A percentile compares a stretch with the other conserved stretches of the same genome.
Evolutionary conservation across 2,797 vertebrate genomes (phyloP).

Genomic region (Parotocinclus haroldoi): DNA sequence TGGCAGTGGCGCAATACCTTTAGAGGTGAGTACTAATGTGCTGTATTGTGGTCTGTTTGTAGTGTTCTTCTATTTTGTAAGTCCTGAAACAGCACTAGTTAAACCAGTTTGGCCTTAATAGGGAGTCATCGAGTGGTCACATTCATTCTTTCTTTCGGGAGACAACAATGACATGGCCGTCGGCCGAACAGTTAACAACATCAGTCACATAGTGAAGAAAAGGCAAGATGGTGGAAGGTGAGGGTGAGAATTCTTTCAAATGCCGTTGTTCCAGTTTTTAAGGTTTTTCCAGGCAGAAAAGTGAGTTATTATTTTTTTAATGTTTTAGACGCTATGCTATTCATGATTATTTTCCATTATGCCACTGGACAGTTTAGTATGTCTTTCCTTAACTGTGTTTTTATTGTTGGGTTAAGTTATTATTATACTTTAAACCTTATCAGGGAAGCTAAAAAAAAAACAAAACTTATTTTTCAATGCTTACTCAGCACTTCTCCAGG

Average conservation of each 20-base stretch:
- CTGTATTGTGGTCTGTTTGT: background rate
- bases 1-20: slow-evolving; percentile 91
- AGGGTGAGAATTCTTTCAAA: slow-evolving; percentile 35
- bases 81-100: background rate
- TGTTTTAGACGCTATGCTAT: too few species aligned
- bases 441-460: too few species aligned
- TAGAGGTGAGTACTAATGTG: slow-evolving; percentile 79
- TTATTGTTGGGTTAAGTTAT: too few species aligned
- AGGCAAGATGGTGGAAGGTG: slow-evolving; percentile 77
- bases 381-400: too few species aligned
- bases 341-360: too few species aligned
- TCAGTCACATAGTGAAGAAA: slow-evolving; percentile 84
- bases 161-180: slow-evolving; percentile 91
- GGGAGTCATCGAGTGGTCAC: slow-evolving; percentile 87
- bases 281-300: too few species aligned
- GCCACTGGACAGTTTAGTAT: too few species aligned
- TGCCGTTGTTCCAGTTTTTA: background rate
- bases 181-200: slow-evolving; percentile 88
- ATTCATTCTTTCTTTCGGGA: slow-evolving; percentile 87
- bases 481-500: slow-evolving; percentile 59
- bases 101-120: slow-evolving; percentile 50
- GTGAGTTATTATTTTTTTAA: too few species aligned
- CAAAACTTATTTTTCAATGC: background rate
- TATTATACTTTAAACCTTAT: too few species aligned
- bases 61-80: slow-evolving; percentile 2